Evolutionary conservation across 2,888 invertebrate genomes (phyloP), one percentile per base, ranked within the genome.

Genomic region (Drepanosiphum platanoidis): DNA sequence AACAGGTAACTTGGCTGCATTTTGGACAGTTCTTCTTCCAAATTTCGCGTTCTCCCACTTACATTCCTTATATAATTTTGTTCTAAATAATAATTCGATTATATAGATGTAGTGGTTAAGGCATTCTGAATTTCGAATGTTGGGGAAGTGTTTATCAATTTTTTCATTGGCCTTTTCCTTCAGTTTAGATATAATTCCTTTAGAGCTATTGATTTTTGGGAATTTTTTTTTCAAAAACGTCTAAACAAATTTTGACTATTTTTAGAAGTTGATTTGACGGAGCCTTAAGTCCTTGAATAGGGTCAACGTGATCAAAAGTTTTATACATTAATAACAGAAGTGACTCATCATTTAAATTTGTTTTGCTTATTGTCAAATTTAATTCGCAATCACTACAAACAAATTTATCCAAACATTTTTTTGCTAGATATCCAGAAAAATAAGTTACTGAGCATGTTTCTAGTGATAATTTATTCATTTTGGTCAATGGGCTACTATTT

Each of bases 251-350:
- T 27, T 61, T 61, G 11, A 61, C 9, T n/a, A 42, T 42, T 42
- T 42, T 1, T 42, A 42, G 42, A 42, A 42, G 42, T 13, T 42
- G 30, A 64, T 64, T 30, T 64, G 64, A 64, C 9, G 64, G 64
- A 30, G 64, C 64, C 30, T 30, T 30, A 64, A 64, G 64, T 30
- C 64, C 64, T 64, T 64, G 64, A 64, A 64, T 64, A 64, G 32
- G 32, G 13, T 18, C 22, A 22, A 66, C 66, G 18, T 15, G 18
- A 66, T 66, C 66, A 66, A 32, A 34, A 34, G 34, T 66, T 32
- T 66, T 66, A 66, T 66, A 66, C 66, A 66, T 66, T 66, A 66
- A 34, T 34, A 66, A 34, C 13, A 66, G 66, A 18, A 66, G 34
- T 30, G 13, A 66, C 18, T 58, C 52, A 58, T 58, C 52, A 58